phyloP scores from a whole-genome alignment of 1,140 invertebrate species.

The Apis dorsata region DNA sequence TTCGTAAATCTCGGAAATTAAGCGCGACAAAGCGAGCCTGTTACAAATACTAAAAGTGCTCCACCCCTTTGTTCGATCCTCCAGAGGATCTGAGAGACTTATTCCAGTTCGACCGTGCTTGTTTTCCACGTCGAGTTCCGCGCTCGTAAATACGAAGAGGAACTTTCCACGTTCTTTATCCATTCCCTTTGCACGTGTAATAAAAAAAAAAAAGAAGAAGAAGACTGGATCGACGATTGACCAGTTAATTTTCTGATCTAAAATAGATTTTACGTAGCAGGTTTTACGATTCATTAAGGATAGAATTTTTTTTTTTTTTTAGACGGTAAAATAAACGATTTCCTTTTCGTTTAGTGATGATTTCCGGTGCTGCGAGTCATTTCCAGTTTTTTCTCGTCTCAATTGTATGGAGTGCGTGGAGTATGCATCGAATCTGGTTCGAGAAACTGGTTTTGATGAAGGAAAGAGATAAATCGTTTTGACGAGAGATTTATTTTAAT shows the following conservation, averaged over 20 bases:
- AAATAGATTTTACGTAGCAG: neutral
- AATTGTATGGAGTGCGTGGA: neutral
- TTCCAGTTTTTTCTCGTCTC: neutral
- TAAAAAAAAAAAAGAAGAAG: neutral
- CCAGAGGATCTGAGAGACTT: neutral
- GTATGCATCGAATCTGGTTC: neutral
- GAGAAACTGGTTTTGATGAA: neutral
- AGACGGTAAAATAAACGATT: too few species aligned
- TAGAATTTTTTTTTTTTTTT: neutral
- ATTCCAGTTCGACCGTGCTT: neutral
- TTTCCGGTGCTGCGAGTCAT: neutral
- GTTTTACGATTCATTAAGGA: slow-evolving; percentile 30
- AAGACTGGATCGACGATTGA: neutral
- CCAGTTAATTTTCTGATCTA: slow-evolving; percentile 21
- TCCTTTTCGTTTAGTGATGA: neutral
- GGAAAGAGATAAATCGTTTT: neutral
- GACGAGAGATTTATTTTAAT: neutral
- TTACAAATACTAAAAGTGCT: neutral
- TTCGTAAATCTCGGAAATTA: slow-evolving; percentile 24
- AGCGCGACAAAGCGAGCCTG: neutral
- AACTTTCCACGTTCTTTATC: slow-evolving; percentile 9
- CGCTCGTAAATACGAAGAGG: neutral
- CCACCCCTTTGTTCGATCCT: neutral
- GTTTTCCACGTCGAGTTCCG: neutral
- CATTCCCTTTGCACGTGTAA: neutral